Percentiles rank a stretch among this genome's conserved stretches.
Evolutionary conservation across 2,888 invertebrate species (phyloP).

Genomic region (Caenorhabditis macrosperma): DNA sequence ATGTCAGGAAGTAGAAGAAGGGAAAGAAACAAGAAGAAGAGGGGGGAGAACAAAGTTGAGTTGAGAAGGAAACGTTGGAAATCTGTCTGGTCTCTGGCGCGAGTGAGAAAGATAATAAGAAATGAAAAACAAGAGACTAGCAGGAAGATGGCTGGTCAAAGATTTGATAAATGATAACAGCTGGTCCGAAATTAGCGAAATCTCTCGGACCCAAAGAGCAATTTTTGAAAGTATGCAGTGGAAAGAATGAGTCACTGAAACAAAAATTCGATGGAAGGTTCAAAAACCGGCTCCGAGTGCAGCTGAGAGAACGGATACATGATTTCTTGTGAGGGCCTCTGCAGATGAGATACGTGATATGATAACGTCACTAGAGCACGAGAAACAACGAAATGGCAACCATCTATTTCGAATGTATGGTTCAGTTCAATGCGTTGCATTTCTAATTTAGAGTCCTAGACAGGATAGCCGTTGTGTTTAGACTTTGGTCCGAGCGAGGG

Average conservation of each 20-base stretch:
- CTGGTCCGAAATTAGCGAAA: slow-evolving; percentile 8
- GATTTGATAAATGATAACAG: slow-evolving; percentile 53
- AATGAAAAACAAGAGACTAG: not conserved
- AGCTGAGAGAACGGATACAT: slow-evolving; percentile 31
- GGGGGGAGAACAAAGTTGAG: not conserved
- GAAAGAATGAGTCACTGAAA: slow-evolving; percentile 34
- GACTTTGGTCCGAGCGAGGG: not conserved
- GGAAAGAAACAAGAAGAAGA: not conserved
- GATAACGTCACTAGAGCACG: slow-evolving; percentile 44
- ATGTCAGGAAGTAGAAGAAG: slow-evolving; percentile 14
- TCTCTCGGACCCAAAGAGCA: not conserved
- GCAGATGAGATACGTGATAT: slow-evolving; percentile 50
- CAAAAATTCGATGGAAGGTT: too few relatives aligned
- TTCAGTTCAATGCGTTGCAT: slow-evolving; percentile 50
- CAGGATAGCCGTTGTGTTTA: not conserved
- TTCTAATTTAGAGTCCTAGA: slow-evolving; percentile 27
- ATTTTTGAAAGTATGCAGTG: slow-evolving; percentile 6
- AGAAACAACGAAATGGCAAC: slow-evolving; percentile 3
- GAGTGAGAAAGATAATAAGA: not conserved
- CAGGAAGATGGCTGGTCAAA: not conserved
- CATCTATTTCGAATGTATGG: slow-evolving; percentile 52
- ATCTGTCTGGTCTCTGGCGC: too few relatives aligned
- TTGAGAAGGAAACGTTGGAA: too few relatives aligned
- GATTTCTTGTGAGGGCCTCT: slow-evolving; percentile 1
- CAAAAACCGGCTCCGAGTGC: slow-evolving; percentile 31